Evolutionary conservation across 2,888 invertebrate species (phyloP), one percentile per base, ranked within the genome.

Genomic region (Platerodrilus igneus): DNA sequence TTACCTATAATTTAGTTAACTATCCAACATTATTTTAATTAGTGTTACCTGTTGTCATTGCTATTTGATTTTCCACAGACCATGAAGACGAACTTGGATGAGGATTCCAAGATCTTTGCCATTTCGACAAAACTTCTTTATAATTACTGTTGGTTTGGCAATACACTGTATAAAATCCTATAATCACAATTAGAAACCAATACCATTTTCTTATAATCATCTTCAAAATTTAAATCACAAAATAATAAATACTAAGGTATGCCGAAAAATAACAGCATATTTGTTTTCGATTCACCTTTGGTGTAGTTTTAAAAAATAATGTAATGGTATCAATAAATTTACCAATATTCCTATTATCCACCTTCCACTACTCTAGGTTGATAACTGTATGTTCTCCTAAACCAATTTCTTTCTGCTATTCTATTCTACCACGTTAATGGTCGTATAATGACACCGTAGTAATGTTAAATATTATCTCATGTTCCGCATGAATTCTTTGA

Each of bases 401-500:
- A 33, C 40, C 40, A 41, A 36, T 37, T 45, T 29, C 31, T 56
- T 50, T 57, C 38, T 34, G 10, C 32, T 52, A 53, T 55, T 56
- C 53, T 48, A 39, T 48, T 35, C 43, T 43, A 50, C 48, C 48
- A 42, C 50, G 46, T 31, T 43, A 35, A 42, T 50, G 51, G 41
- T 52, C 57, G 52, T 52, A 51, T 60, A 60, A 61, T 59, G 55
- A 56, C 50, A 52, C 52, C 45, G 37, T 41, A 41, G 52, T 63
- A 64, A 64, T 63, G 60, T 55, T 61, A 58, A 63, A 60, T 64
- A 66, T 64, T 64, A 65, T 57, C 60, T 48, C 26, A 43, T 53
- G 62, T 63, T 64, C 57, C 62, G 65, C 63, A 57, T 66, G 57
- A 64, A 62, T 64, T 64, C 51, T 40, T 58, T 53, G 51, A 50